Evolutionary conservation across 2,113 vertebrate species (phyloP).

Genomic region (Pachypanchax playfairii): DNA sequence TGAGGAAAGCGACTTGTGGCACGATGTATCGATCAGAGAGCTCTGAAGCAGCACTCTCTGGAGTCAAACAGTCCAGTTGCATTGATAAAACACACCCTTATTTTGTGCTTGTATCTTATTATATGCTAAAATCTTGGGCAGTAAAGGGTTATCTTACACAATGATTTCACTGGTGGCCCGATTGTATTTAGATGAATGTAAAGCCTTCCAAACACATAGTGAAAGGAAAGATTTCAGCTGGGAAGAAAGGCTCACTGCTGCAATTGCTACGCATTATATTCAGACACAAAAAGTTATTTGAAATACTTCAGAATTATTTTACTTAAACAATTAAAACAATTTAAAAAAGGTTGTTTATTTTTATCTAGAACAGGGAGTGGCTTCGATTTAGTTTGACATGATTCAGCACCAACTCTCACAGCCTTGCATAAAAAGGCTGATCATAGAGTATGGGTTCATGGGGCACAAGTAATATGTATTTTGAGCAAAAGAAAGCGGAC

Average conservation of each 20-base stretch:
- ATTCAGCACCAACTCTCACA: constrained; percentile 67
- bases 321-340: constrained; percentile 32
- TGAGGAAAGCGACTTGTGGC: constrained; percentile 68
- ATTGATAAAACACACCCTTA: constrained; percentile 72
- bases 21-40: constrained; percentile 66
- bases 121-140: constrained; percentile 71
- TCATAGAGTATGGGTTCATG: constrained; percentile 74
- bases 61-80: constrained; percentile 73
- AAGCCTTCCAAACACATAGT: constrained; percentile 51
- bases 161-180: constrained; percentile 64
- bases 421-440: constrained; percentile 59
- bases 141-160: constrained; percentile 59
- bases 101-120: constrained; percentile 78
- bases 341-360: constrained; percentile 34
- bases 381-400: constrained; percentile 48
- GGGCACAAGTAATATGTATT: constrained; percentile 67
- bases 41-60: constrained; percentile 58
- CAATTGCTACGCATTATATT: constrained; percentile 40
- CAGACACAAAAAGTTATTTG: constrained; percentile 47
- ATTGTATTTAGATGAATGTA: constrained; percentile 53
- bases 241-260: constrained; percentile 47
- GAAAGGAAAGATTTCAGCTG: constrained; percentile 57
- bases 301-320: constrained; percentile 28
- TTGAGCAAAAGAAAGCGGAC: constrained; percentile 40
- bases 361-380: constrained; percentile 29